These are phyloP conservation scores for Brenthis daphne DNA, from an alignment of 2,888 invertebrate species.

Conservation along the genomic window DNA sequence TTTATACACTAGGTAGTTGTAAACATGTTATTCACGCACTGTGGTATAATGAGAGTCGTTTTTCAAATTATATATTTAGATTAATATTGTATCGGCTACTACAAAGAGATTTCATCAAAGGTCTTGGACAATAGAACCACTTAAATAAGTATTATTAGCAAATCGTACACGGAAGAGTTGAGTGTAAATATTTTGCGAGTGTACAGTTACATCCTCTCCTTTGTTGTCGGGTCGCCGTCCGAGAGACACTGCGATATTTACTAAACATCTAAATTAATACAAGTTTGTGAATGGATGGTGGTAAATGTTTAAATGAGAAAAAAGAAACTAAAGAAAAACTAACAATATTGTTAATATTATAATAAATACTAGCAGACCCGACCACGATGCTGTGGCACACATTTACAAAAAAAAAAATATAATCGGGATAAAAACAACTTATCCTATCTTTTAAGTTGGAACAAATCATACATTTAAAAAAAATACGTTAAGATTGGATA, in stretches of 20 bases:
- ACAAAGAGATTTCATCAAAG: not conserved
- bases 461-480: too few species aligned
- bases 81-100: not conserved
- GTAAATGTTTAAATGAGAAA: not conserved
- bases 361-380: too few species aligned
- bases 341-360: too few species aligned
- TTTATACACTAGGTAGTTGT: too few species aligned
- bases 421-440: too few species aligned
- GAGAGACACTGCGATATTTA: conserved; percentile 45
- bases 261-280: conserved; percentile 42
- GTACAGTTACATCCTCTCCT: conserved; percentile 55
- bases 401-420: too few species aligned
- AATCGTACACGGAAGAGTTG: conserved; percentile 44
- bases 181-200: conserved; percentile 53
- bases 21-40: too few species aligned
- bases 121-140: conserved; percentile 14
- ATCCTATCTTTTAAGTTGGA: too few species aligned
- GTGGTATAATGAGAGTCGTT: not conserved
- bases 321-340: too few species aligned
- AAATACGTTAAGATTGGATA: too few species aligned
- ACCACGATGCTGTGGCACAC: too few species aligned
- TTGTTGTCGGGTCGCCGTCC: conserved; percentile 49
- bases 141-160: conserved; percentile 14
- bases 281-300: conserved; percentile 20
- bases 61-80: conserved; percentile 2